phyloP scores from a whole-genome alignment of 2,888 invertebrate species.

The Melinopterus prodromus region DNA sequence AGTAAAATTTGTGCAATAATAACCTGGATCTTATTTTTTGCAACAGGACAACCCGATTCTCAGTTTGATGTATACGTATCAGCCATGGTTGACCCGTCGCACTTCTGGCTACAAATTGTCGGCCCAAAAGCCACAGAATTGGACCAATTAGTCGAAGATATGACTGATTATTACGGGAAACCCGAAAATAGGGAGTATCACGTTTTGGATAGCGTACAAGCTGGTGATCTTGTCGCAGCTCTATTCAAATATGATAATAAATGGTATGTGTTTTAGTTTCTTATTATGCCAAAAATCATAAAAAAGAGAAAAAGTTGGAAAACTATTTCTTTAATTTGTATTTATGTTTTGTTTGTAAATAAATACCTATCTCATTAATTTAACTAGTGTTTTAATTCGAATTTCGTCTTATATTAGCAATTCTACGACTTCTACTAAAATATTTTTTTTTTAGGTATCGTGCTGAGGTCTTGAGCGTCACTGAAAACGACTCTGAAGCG shows the following conservation, averaged over 20 bases:
- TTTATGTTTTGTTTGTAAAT: not conserved
- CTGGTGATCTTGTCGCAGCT: conserved; percentile 87
- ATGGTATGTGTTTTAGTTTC: conserved; percentile 68
- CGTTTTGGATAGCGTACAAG: conserved; percentile 62
- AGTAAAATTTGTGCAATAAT: no score
- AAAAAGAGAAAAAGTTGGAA: not conserved
- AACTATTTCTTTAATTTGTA: not conserved
- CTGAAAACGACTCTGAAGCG: conserved; percentile 70
- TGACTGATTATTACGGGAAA: conserved; percentile 82
- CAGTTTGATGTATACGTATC: conserved; percentile 87
- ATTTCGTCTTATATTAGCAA: no score
- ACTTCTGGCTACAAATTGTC: conserved; percentile 88
- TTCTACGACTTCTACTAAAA: no score
- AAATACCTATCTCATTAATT: no score
- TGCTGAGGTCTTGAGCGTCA: conserved; percentile 72
- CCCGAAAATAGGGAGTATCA: conserved; percentile 71
- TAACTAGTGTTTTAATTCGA: no score
- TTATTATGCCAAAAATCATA: not conserved
- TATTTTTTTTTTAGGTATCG: conserved; percentile 51
- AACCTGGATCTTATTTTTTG: not conserved
- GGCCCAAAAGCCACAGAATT: conserved; percentile 76
- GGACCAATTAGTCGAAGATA: conserved; percentile 79
- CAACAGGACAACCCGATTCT: conserved; percentile 62
- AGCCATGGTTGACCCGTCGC: conserved; percentile 79
- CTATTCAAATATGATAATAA: conserved; percentile 82